A percentile compares a stretch with the other conserved stretches of the same genome.
Evolutionary conservation across 2,113 vertebrate species (phyloP).

Genomic region (Tursiops truncatus): DNA sequence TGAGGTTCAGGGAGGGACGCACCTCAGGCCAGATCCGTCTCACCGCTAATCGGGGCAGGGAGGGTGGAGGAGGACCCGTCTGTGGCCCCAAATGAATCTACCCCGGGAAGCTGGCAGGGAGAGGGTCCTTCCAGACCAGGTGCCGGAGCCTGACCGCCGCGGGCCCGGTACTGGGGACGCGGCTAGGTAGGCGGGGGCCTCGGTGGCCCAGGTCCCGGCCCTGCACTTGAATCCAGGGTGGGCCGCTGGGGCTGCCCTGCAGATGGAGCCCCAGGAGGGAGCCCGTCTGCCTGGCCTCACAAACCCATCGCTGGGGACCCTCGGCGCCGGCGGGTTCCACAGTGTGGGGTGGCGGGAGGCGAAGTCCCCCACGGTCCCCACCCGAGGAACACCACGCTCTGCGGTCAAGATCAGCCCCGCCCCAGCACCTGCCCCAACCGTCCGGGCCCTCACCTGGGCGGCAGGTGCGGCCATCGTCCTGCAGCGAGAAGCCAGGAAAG

Average conservation of each 20-base stretch:
- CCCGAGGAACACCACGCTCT: background rate
- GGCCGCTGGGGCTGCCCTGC: background rate
- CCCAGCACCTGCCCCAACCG: fast-evolving
- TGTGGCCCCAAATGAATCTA: background rate
- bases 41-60: background rate
- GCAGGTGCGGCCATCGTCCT: constrained; percentile 90
- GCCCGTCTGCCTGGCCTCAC: background rate
- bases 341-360: fast-evolving
- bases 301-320: background rate
- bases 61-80: background rate
- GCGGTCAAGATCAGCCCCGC: background rate
- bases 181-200: background rate
- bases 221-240: background rate
- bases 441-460: constrained; percentile 84
- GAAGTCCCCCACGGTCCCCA: too few relatives aligned
- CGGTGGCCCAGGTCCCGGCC: background rate
- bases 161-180: background rate
- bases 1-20: background rate
- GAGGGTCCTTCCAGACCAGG: background rate
- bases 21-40: background rate
- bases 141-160: background rate
- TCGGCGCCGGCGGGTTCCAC: background rate
- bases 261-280: background rate
- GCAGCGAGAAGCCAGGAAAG: constrained; percentile 88
- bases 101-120: background rate